These are phyloP conservation scores for Halcyon chelicuti DNA, from an alignment of 2,797 vertebrate species.

Conservation along the genomic window DNA sequence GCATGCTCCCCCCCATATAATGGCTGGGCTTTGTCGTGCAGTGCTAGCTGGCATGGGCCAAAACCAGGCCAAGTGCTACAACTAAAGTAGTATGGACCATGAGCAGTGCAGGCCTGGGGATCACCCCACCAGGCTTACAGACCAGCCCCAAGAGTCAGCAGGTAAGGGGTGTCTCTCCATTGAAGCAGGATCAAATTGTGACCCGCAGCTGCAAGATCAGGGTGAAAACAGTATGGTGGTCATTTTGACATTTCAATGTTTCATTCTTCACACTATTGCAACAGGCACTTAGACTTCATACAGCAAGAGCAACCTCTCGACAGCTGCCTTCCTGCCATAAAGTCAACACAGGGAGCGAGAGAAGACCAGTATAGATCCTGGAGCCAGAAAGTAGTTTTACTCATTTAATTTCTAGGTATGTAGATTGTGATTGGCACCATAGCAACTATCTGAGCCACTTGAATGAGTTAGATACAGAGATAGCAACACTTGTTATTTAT, in stretches of 20 bases:
- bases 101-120: rapidly evolving
- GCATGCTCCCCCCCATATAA: background rate
- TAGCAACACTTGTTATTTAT: constrained; percentile 25
- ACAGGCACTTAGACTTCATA: background rate
- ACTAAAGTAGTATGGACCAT: rapidly evolving
- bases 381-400: background rate
- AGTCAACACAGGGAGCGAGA: background rate
- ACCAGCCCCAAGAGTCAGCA: rapidly evolving
- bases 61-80: background rate
- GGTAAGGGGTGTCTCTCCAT: background rate
- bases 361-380: background rate
- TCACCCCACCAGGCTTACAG: rapidly evolving
- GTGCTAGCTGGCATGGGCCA: background rate
- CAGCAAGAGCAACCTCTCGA: background rate
- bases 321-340: background rate
- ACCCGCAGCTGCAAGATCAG: background rate
- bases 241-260: background rate
- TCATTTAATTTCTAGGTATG: constrained; percentile 23
- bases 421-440: background rate
- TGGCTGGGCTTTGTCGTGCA: background rate
- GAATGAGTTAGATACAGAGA: constrained; percentile 14
- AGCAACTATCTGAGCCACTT: constrained; percentile 39
- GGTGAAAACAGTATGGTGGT: background rate
- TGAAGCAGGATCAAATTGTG: background rate
- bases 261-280: background rate